These are phyloP conservation scores for Geodia barretti DNA, from an alignment of 37 sponge, comb jelly and placozoan species.

Conservation along the genomic window DNA sequence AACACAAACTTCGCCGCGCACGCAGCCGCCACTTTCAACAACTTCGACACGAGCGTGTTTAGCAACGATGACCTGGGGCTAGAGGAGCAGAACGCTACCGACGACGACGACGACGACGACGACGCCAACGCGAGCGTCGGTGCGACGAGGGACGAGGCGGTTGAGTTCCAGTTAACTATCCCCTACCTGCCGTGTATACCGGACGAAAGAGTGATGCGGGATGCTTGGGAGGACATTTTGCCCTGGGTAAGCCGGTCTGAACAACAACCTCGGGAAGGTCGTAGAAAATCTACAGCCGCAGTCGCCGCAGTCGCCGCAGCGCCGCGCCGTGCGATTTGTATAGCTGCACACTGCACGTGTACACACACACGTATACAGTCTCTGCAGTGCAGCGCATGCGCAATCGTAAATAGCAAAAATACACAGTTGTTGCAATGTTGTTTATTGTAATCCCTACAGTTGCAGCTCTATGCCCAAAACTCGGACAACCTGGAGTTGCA, in stretches of 20 bases:
- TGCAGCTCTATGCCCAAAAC: not conserved
- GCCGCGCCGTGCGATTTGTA: too few species aligned
- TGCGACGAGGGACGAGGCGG: not conserved
- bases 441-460: not conserved
- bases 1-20: not conserved
- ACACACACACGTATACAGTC: too few species aligned
- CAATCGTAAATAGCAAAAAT: too few species aligned
- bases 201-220: not conserved
- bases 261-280: too few species aligned
- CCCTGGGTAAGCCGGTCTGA: not conserved
- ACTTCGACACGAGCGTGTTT: not conserved
- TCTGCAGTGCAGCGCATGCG: too few species aligned
- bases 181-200: not conserved
- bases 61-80: not conserved
- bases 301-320: too few species aligned
- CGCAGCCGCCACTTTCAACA: not conserved
- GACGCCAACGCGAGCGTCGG: not conserved
- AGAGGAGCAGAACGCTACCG: not conserved
- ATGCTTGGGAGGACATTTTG: not conserved
- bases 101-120: not conserved
- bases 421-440: too few species aligned
- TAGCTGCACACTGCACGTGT: too few species aligned
- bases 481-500: not conserved
- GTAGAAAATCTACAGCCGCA: too few species aligned
- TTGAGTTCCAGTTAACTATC: not conserved